Base-by-base conservation (phyloP, 2,888 invertebrate species). In the Lamellibrachia columna region DNA sequence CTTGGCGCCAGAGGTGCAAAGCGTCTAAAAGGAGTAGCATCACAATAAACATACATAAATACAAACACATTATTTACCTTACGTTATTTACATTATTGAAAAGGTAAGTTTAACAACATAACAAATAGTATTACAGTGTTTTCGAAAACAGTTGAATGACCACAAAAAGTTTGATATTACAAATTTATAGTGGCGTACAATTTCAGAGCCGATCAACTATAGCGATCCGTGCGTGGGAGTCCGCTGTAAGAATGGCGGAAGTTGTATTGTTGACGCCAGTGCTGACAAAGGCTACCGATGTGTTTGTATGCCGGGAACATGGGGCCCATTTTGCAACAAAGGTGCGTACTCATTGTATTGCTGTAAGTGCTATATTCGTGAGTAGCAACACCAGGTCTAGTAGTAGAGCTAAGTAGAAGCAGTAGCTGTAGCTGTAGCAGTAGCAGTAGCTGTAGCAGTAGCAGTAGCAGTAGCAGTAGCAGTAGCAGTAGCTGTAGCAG, bases 301-400 rank as follows among this genome's bases (percentile, higher is more conserved):
- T 53, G 58, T 53, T 11, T 91, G 91, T 8, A 22, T 58, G n/a
- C 91, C 91, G 53, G 91, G 91, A 11, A 91, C 53, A 52, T 11
- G 53, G 53, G 91, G 91, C 3, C 11, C 52, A 52, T 15, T 55
- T 53, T 91, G 91, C 91, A 52, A 15, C 6, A 7, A 28, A 53
- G 15, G 91, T 91, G 52, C 22, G 75, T 55, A 55, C n/a, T 15
- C 4, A 0, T 60, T 15, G 60, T 60, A 60, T 11, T 60, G 2
- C 60, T 15, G 4, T 22, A 60, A 15, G 8, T 60, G 15, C 15
- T 60, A 1, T 58, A 8, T 58, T 8, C 40, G 40, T 40, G 40
- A 40, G 58, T 58, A 58, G 58, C 15, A 7, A 8, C 58, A 58
- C 58, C 40, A 58, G 58, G 58, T 58, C 58, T 58, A 11, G 58